Evolutionary conservation across 2,797 vertebrate species (phyloP), one percentile per base, ranked within the genome.

Genomic region (Micrastur ruficollis): DNA sequence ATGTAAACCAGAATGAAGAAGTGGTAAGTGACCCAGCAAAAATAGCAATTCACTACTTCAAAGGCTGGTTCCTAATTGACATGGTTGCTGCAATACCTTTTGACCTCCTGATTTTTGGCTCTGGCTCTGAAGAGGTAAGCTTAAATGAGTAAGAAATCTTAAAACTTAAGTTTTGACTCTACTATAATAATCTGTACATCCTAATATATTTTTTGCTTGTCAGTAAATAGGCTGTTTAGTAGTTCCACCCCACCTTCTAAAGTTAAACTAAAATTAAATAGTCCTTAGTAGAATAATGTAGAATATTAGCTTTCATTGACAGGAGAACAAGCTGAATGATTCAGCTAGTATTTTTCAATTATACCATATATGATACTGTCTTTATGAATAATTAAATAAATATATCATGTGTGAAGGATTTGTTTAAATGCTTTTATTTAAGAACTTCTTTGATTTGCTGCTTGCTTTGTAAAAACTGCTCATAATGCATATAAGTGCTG

Each of bases 31-130:
- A 99, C 89, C 99, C 99, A 10, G 99, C 99, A 84, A 99, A 99
- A 98, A 99, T 99, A 97, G 99, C 99, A 73, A 99, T 99, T 97
- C 99, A 99, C 98, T 99, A 99, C 98, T 99, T 99, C 98, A 99
- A 99, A 98, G 99, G 99, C 98, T 99, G 99, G 99, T 99, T 99
- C 98, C 99, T 99, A 97, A 99, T 99, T 97, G 99, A 99, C 98
- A 99, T 99, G 99, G 99, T 99, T 92, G 99, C 99, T 42, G 99
- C 99, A 72, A 99, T 99, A 97, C 99, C 99, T 81, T 99, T 99
- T 96, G 99, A 99, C 98, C 99, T 99, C 96, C 99, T 99, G 89
- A 99, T 99, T 98, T 99, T 99, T 97, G 99, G 99, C 98, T 99
- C 99, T 85, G 99, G 99, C 96, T 99, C 99, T 81, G 99, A 99